Percentiles rank a stretch among this genome's conserved stretches.
These are phyloP conservation scores for Arothron firmamentum DNA, from an alignment of 2,113 vertebrate species.

Conservation along the genomic window DNA sequence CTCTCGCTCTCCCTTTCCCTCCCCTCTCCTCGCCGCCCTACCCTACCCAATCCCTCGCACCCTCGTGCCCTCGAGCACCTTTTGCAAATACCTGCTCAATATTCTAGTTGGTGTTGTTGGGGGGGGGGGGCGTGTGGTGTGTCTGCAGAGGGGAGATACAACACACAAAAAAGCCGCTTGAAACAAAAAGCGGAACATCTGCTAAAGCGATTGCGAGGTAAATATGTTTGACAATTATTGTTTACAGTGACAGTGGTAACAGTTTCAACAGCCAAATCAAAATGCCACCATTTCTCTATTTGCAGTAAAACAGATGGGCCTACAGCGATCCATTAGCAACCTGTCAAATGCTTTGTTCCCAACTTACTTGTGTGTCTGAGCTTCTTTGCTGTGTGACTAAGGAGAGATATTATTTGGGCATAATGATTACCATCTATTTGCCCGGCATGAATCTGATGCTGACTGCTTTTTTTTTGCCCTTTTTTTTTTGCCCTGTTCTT, in stretches of 20 bases:
- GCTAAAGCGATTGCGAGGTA: constrained; percentile 83
- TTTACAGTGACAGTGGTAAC: constrained; percentile 88
- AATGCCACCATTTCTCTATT: constrained; percentile 77
- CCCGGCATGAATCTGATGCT: constrained; percentile 68
- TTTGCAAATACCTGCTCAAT: constrained; percentile 84
- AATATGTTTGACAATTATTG: constrained; percentile 88
- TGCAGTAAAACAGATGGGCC: constrained; percentile 83
- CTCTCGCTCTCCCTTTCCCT: constrained; percentile 20
- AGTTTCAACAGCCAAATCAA: constrained; percentile 79
- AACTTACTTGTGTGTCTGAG: constrained; percentile 79
- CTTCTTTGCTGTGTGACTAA: constrained; percentile 70
- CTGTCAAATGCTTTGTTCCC: constrained; percentile 81
- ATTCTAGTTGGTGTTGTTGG: constrained; percentile 72
- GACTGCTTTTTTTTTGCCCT: constrained; percentile 56
- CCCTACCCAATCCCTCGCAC: constrained; percentile 66
- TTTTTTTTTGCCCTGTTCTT: constrained; percentile 30
- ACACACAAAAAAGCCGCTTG: constrained; percentile 73
- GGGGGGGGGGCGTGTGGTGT: constrained; percentile 58
- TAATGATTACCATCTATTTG: constrained; percentile 72
- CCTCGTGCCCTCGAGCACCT: constrained; percentile 80
- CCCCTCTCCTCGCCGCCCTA: constrained; percentile 33
- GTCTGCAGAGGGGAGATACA: constrained; percentile 79
- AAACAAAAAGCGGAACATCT: constrained; percentile 84
- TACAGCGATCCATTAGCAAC: constrained; percentile 82
- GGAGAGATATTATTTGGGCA: constrained; percentile 60